phyloP scores from a whole-genome alignment of 2,113 vertebrate species.

The Chinchilla lanigera region DNA sequence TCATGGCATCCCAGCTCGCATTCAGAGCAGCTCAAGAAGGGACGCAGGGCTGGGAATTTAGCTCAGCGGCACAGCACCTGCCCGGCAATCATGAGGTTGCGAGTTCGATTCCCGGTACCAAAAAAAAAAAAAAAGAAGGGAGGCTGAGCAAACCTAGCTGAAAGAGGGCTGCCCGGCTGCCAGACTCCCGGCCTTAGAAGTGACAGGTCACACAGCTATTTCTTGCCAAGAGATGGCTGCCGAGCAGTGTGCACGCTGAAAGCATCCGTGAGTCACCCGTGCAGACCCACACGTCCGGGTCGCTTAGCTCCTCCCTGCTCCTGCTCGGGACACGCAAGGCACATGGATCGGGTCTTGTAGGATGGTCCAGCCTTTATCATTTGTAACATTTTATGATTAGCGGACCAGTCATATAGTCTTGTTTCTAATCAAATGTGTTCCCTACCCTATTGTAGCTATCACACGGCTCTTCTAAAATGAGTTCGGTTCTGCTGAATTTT shows the following conservation, averaged over 20 bases:
- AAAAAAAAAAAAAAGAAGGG: too few species aligned
- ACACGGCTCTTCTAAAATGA: constrained; percentile 29
- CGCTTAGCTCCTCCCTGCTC: background rate
- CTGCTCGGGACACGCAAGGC: background rate
- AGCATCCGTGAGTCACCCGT: background rate
- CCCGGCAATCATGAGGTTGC: too few species aligned
- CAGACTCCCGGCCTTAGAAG: background rate
- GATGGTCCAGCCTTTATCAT: background rate
- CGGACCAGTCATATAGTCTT: constrained; percentile 26
- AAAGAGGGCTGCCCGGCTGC: background rate
- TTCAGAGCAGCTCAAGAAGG: constrained; percentile 10
- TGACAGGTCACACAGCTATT: background rate
- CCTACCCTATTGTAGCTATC: background rate
- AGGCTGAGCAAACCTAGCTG: background rate
- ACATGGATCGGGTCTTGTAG: background rate
- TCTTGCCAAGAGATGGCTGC: constrained; percentile 20
- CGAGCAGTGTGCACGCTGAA: background rate
- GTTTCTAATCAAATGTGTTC: constrained; percentile 33
- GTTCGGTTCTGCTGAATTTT: background rate
- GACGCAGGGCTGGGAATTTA: too few species aligned
- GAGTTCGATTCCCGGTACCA: too few species aligned
- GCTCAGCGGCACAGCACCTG: too few species aligned
- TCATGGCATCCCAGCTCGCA: background rate
- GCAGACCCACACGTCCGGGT: background rate
- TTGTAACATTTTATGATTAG: constrained; percentile 39